These are phyloP conservation scores for Sinosuthora webbiana DNA, from an alignment of 2,113 vertebrate species.

Conservation along the genomic window DNA sequence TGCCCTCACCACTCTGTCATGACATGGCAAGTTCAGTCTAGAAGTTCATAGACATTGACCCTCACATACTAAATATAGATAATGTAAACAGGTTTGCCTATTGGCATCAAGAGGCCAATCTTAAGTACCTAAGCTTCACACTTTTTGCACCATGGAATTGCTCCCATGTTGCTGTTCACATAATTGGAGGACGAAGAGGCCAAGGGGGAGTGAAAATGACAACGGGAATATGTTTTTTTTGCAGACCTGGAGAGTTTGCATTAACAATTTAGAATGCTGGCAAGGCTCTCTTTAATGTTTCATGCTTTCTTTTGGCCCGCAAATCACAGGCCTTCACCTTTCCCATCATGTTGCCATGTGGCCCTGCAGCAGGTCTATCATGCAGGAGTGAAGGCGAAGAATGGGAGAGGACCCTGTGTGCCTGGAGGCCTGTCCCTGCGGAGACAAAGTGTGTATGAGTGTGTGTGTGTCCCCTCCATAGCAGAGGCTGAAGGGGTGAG, in stretches of 20 bases:
- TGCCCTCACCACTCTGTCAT: not conserved
- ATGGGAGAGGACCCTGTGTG: not conserved
- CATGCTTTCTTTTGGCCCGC: not conserved
- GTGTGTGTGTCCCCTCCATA: not conserved
- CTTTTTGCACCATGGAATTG: not conserved
- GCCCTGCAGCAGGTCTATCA: not conserved
- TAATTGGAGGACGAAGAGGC: not conserved
- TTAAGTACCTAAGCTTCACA: not conserved
- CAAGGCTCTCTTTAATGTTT: not conserved
- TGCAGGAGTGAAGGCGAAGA: accelerated
- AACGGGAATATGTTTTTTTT: not conserved
- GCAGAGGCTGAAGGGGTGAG: accelerated
- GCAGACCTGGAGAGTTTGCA: not conserved
- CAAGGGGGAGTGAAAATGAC: not conserved
- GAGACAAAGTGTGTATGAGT: not conserved
- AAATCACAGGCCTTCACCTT: not conserved
- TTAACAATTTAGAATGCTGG: not conserved
- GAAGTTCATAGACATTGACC: not conserved
- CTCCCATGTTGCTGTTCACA: not conserved
- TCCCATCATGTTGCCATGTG: not conserved
- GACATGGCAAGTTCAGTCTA: not conserved
- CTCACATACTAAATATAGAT: not conserved
- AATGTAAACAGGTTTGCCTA: not conserved
- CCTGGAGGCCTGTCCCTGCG: accelerated
- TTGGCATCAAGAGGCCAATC: not conserved